Evolutionary conservation across 1,140 invertebrate species (phyloP).

Genomic region (Fragariocoptes setiger): DNA sequence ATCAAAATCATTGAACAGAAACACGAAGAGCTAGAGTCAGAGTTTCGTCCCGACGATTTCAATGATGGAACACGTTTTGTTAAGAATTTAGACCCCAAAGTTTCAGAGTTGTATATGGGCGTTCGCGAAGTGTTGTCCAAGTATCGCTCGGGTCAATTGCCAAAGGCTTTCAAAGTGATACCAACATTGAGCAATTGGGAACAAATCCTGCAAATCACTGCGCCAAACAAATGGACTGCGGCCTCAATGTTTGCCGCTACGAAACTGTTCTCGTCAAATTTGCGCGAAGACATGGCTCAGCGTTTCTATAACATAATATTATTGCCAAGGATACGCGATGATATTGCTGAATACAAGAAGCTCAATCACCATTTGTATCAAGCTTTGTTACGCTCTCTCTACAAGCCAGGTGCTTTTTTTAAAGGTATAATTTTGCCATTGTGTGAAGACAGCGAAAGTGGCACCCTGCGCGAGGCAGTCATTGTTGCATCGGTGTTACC

Average conservation of each 20-base stretch:
- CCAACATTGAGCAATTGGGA: slow-evolving; percentile 83
- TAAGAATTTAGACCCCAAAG: slow-evolving; percentile 10
- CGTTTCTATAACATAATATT: slow-evolving; percentile 73
- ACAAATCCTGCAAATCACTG: slow-evolving; percentile 41
- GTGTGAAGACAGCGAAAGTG: slow-evolving; percentile 40
- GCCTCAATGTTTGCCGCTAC: slow-evolving; percentile 86
- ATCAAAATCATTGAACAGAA: neutral
- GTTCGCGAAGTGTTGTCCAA: slow-evolving; percentile 49
- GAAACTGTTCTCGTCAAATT: slow-evolving; percentile 73
- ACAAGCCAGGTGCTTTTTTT: slow-evolving; percentile 94
- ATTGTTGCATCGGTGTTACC: slow-evolving; percentile 69
- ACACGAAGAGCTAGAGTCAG: neutral
- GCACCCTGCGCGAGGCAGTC: slow-evolving; percentile 62
- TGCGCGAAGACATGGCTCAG: slow-evolving; percentile 84
- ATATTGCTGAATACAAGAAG: slow-evolving; percentile 71
- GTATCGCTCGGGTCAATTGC: slow-evolving; percentile 79
- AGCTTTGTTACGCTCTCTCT: slow-evolving; percentile 65
- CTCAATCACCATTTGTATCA: slow-evolving; percentile 89
- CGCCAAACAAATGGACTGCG: slow-evolving; percentile 32
- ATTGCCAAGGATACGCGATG: slow-evolving; percentile 67
- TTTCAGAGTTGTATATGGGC: slow-evolving; percentile 50
- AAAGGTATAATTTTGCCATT: slow-evolving; percentile 59
- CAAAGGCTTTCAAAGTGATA: slow-evolving; percentile 90
- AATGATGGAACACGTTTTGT: neutral
- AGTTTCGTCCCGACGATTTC: neutral